Evolutionary conservation across 2,888 invertebrate species (phyloP), one percentile per base, ranked within the genome.

Genomic region (Drosophila stalkeri): DNA sequence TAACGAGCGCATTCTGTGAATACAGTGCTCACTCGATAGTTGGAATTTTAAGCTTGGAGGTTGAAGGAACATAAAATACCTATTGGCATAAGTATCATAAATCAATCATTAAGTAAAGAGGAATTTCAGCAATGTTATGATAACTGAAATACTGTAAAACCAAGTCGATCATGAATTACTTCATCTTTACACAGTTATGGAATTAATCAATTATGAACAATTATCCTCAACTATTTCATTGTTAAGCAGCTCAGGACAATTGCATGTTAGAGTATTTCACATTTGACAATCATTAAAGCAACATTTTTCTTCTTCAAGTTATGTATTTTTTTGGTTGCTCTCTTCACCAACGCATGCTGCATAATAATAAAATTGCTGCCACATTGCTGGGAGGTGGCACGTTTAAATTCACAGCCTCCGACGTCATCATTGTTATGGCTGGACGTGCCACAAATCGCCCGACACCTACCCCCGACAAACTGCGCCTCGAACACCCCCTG

Each of bases 311-410:
- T 6, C 18, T 44, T 12, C 7, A 27, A 27, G 27, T 27, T 46
- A 39, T 2, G 23, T 49, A 11, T 49, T 66, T 35, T 46, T 52
- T 54, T 59, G 12, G 43, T 69, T 70, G 61, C 64, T 31, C 54
- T 39, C n/a, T 7, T 39, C 9, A 18, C 41, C 56, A 89, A 84
- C 85, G 90, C 89, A 76, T 66, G 68, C 69, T 77, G 86, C 89
- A 86, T 86, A 90, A 89, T 84, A 90, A 86, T 86, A 81, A 83
- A 86, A 84, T 73, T 75, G 80, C 33, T 57, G 49, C 20, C 51
- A 41, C 46, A 20, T 12, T 27, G 27, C 27, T 35, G 56, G 55
- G 55, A 39, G 56, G 39, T 3, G 55, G 23, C 39, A 51, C 61
- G 66, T 65, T 68, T 73, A 65, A 74, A 86, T 67, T 75, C 71